phyloP scores from a whole-genome alignment of 1,140 invertebrate genomes.

The Zaprionus ornatus region DNA sequence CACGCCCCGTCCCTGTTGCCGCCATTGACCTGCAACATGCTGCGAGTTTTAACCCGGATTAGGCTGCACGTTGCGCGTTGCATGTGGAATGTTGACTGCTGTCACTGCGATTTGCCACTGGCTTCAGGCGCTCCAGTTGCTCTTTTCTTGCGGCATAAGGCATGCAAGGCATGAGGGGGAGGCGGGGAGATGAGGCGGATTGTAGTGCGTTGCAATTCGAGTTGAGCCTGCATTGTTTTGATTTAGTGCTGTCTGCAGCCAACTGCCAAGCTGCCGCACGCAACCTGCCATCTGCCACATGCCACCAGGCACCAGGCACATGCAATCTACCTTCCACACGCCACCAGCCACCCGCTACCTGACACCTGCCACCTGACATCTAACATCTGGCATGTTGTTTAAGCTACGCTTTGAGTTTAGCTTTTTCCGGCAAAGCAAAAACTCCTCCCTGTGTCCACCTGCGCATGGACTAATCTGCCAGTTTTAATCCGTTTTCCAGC shows the following conservation, averaged over 20 bases:
- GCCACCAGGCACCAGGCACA: background rate
- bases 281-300: slow-evolving; percentile 11
- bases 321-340: background rate
- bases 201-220: slow-evolving; percentile 1
- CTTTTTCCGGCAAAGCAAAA: background rate
- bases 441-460: background rate
- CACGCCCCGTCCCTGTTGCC: background rate
- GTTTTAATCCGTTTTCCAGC: background rate
- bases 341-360: background rate
- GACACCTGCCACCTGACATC: background rate
- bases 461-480: background rate
- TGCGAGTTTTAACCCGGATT: slow-evolving; percentile 32
- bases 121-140: background rate
- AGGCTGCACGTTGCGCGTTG: slow-evolving; percentile 28
- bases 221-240: slow-evolving; percentile 37
- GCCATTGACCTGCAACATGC: background rate
- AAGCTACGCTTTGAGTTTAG: background rate
- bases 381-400: slow-evolving; percentile 5
- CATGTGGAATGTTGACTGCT: slow-evolving; percentile 36
- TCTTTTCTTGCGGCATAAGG: background rate
- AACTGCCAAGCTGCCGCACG: slow-evolving; percentile 1
- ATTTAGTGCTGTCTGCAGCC: slow-evolving; percentile 27
- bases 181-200: background rate
- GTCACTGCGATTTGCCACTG: slow-evolving; percentile 29
- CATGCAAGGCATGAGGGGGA: background rate